Base-by-base conservation (phyloP, 2,797 vertebrate species). In the Lepus oiostolus region DNA sequence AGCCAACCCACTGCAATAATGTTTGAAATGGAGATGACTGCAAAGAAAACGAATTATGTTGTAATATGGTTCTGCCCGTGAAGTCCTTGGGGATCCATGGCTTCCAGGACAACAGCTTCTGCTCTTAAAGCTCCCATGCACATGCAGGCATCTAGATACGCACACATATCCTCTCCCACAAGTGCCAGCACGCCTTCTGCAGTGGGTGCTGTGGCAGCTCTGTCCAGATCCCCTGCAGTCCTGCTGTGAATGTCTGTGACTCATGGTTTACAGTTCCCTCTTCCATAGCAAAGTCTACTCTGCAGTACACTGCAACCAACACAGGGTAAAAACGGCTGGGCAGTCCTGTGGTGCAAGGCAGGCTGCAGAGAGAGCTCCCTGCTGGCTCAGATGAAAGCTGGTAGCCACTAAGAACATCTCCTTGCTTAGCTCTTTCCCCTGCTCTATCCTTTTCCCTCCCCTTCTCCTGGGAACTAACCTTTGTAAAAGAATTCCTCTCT, bases 21-120 rank as follows among this genome's bases (percentile, higher is more conserved):
- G 42, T 47, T 47, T 82, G 58, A 83, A 94, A 71, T 52, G 54
- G 14, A 88, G 86, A 92, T 22, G 24, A 70, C 42, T 80, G 54
- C 58, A 81, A 89, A 76, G 38, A 38, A 84, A 86, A 83, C 24
- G 21, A 84, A 16, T 58, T 62, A 38, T 32, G 5, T 4, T 80
- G 22, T 70, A 62, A 62, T 62, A 63, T 1, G 7, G 7, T 80
- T 91, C 90, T 80, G 54, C 13, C 52, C 54, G 38, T 38, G 21
- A 71, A 90, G 26, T 7, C 3, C 42, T 63, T 52, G n/a, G 62
- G 50, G 22, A 26, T 65, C 58, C 58, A 50, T 2, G 24, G 32
- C 54, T 58, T 91, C 35, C 13, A 84, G 71, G 17, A 47, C 35
- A 54, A 68, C 12, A 72, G 62, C 38, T 50, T 91, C 62, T 68